Evolutionary conservation across 1,140 invertebrate genomes (phyloP).

Genomic region (Orussus abietinus): DNA sequence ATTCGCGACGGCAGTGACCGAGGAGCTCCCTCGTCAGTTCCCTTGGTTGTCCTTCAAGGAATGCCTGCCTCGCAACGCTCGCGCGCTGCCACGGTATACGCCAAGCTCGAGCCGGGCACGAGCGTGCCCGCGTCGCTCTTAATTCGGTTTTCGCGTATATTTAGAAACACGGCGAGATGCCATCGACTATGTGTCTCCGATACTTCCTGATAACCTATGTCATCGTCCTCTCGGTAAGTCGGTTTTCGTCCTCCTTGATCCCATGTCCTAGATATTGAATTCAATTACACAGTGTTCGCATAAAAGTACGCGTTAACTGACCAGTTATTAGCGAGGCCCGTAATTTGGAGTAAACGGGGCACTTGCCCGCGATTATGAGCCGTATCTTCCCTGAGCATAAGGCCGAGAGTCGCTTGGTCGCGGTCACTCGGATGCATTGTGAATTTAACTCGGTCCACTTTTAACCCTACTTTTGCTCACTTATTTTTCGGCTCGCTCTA

Average conservation of each 20-base stretch:
- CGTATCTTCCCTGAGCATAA: too few species aligned
- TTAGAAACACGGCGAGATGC: constrained; percentile 22
- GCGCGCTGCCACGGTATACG: too few species aligned
- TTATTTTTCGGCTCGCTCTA: too few species aligned
- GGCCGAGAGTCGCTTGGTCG: not conserved
- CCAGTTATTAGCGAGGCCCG: not conserved
- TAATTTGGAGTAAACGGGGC: not conserved
- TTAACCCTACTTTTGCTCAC: too few species aligned
- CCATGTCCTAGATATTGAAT: not conserved
- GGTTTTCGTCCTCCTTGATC: not conserved
- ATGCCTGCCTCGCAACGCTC: too few species aligned
- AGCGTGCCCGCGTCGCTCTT: too few species aligned
- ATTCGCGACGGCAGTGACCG: too few species aligned
- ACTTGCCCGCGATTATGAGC: not conserved
- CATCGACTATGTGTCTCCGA: constrained; percentile 25
- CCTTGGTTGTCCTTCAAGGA: too few species aligned
- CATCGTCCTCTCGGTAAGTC: constrained; percentile 39
- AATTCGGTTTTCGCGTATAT: constrained; percentile 14
- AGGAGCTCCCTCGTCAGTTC: too few species aligned
- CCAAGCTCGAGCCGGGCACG: too few species aligned
- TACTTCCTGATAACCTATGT: constrained; percentile 32
- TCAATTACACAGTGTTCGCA: not conserved
- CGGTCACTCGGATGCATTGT: too few species aligned
- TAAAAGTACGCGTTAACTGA: not conserved
- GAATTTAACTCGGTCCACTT: too few species aligned